Percentiles rank a stretch among this genome's conserved stretches.
phyloP scores from a whole-genome alignment of 2,888 invertebrate species.

The Melipona beecheii region DNA sequence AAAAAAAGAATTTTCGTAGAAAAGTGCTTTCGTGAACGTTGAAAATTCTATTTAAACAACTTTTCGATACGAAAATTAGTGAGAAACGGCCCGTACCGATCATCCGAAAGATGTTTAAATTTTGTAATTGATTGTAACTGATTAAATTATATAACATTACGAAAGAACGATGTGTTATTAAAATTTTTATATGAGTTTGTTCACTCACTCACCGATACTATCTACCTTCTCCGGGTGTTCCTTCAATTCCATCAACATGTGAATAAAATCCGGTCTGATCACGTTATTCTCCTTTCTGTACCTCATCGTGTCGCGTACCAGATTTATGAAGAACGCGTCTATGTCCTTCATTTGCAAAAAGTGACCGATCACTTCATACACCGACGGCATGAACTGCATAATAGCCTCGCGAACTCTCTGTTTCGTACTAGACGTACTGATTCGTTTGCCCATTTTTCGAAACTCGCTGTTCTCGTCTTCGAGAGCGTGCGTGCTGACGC shows the following conservation, averaged over 20 bases:
- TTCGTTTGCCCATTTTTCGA: constrained; percentile 75
- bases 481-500: constrained; percentile 72
- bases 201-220: constrained; percentile 10
- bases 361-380: constrained; percentile 66
- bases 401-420: constrained; percentile 1
- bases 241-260: constrained; percentile 85
- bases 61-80: too few relatives aligned
- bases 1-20: too few relatives aligned
- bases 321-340: constrained; percentile 84
- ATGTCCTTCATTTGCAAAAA: constrained; percentile 58
- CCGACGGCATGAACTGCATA: constrained; percentile 56
- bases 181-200: too few relatives aligned
- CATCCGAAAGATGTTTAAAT: too few relatives aligned
- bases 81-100: too few relatives aligned
- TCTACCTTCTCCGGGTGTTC: constrained; percentile 75
- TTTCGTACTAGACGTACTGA: constrained; percentile 61
- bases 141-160: not conserved
- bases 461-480: constrained; percentile 78
- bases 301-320: constrained; percentile 84
- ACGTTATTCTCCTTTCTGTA: constrained; percentile 85
- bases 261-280: constrained; percentile 86
- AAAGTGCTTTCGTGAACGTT: too few relatives aligned
- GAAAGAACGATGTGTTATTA: not conserved
- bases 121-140: too few relatives aligned
- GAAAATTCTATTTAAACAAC: too few relatives aligned